phyloP scores from a whole-genome alignment of 2,797 vertebrate species.

The Eupleurogrammus muticus region DNA sequence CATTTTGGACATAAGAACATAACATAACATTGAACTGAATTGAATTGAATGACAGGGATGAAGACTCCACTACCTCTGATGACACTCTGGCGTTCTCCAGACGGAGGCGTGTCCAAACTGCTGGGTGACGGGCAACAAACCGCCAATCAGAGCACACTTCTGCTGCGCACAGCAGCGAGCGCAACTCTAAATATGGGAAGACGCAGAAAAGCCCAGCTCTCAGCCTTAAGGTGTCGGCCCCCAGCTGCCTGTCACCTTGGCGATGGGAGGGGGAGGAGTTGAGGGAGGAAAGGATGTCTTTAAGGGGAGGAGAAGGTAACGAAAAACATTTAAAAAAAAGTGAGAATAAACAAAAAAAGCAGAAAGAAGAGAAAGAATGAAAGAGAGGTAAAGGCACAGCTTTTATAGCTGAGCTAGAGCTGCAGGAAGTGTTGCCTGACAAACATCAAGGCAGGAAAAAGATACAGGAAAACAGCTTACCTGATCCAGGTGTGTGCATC shows the following conservation, averaged over 20 bases:
- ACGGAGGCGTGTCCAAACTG: constrained; percentile 90
- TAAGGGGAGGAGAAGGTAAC: background rate
- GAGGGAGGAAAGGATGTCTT: constrained; percentile 56
- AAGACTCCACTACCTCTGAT: constrained; percentile 82
- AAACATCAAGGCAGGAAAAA: background rate
- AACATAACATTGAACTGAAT: too few species aligned
- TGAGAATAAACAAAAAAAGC: too few species aligned
- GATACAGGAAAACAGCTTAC: constrained; percentile 6
- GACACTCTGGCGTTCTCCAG: constrained; percentile 91
- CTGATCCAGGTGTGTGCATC: constrained; percentile 72
- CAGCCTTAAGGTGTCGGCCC: constrained; percentile 87
- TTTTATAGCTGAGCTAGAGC: constrained; percentile 23
- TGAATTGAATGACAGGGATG: background rate
- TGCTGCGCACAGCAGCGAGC: constrained; percentile 84
- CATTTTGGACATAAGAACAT: too few species aligned
- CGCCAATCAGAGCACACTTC: constrained; percentile 93
- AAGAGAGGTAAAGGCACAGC: background rate
- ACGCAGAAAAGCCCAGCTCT: constrained; percentile 91
- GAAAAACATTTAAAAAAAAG: too few species aligned
- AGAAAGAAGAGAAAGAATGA: background rate
- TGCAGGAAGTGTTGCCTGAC: constrained; percentile 11
- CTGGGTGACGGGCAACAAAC: constrained; percentile 91
- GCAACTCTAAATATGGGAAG: constrained; percentile 91
- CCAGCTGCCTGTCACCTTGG: constrained; percentile 83
- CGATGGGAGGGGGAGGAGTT: constrained; percentile 50